Base-by-base conservation (phyloP, 2,888 invertebrate genomes). In the Ophonus ardosiacus region DNA sequence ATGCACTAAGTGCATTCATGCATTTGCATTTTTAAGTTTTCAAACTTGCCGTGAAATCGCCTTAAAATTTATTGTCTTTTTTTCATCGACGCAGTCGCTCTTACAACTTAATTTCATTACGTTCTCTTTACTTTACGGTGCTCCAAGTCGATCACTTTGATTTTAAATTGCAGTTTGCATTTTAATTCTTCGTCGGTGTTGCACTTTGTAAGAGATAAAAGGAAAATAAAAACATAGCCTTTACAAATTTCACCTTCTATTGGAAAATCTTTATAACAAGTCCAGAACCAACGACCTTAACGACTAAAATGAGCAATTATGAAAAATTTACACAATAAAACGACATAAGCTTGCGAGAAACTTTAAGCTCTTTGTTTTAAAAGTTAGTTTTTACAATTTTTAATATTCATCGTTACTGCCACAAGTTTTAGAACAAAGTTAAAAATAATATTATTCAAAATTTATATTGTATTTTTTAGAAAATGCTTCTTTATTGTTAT, bases 1-100 rank as follows among this genome's bases (percentile, higher is more conserved):
- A 82, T 82, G 74, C 74, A 74, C 59, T 74, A 74, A 82, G 82
- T 74, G 82, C 82, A 82, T 56, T 82, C 71, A 68, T 82, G 82
- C 57, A 82, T 82, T 82, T 82, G 82, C 82, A 74, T 82, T 82
- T 82, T 82, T 74, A 68, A 68, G 68, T 82, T 82, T 56, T 57
- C 71, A 71, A 68, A 71, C 71, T 80, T 80, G 80, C 61, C 15
- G 80, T 80, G 40, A 80, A 80, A 80, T 80, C 80, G 80, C 80
- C 61, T 80, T 80, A 80, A 80, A 76, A 80, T 80, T 80, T 80
- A 80, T 80, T 80, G 59, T 80, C 61, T 80, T 80, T 80, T 80
- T 78, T 78, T 3, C 7, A 76, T 13, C 76, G 21, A 18, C 76
- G 76, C 21, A 74, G 18, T 74, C 71, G 40, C 71, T 74, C 43